Evolutionary conservation across 2,888 invertebrate genomes (phyloP).

Genomic region (Rhagonycha lutea): DNA sequence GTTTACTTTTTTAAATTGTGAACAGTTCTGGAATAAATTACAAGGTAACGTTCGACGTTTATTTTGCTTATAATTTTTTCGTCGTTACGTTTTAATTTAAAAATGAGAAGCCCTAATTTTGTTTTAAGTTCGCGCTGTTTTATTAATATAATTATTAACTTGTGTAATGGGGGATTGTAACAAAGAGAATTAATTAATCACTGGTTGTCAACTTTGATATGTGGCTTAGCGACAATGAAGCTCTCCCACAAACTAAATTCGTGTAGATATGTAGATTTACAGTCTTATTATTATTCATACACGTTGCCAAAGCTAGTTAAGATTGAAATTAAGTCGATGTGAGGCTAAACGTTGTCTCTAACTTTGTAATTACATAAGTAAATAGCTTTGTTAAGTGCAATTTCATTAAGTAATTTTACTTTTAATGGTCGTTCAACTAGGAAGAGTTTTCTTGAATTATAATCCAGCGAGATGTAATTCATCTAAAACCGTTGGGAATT

Average conservation of each 20-base stretch:
- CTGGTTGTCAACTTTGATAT: conserved; percentile 9
- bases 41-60: not conserved
- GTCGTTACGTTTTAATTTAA: not conserved
- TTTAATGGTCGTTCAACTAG: not conserved
- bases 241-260: conserved; percentile 1
- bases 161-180: not conserved
- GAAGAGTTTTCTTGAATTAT: not conserved
- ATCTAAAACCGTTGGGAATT: not conserved
- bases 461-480: not conserved
- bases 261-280: conserved; percentile 7
- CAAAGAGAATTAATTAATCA: conserved; percentile 10
- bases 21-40: not conserved
- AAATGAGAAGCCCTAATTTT: not conserved
- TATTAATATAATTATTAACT: conserved; percentile 6
- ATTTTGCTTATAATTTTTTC: not conserved
- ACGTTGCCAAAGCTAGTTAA: not conserved
- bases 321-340: not conserved
- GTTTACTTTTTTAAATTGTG: not conserved
- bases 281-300: conserved; percentile 4
- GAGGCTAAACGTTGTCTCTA: not conserved
- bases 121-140: not conserved
- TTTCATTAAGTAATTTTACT: not conserved
- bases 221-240: conserved; percentile 11
- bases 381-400: not conserved
- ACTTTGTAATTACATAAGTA: not conserved